Evolutionary conservation across 92 coral and sea anemone species (phyloP).

Genomic region (Isaurus tuberculatus): DNA sequence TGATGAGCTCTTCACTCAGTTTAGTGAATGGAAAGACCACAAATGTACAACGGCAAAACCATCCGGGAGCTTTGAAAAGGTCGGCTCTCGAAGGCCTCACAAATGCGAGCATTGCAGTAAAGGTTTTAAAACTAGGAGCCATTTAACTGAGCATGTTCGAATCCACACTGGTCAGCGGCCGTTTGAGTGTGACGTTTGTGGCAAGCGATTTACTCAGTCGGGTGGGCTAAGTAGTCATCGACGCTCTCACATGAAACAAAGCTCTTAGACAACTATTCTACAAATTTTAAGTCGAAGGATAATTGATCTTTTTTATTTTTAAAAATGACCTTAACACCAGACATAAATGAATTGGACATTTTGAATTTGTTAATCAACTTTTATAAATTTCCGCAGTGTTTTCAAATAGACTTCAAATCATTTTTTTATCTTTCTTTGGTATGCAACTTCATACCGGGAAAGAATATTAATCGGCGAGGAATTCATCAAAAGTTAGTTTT

Average conservation of each 20-base stretch:
- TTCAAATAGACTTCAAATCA: too few relatives aligned
- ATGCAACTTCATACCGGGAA: too few relatives aligned
- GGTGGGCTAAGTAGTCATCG: constrained; percentile 34
- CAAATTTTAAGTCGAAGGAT: too few relatives aligned
- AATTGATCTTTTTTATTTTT: too few relatives aligned
- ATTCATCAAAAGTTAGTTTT: too few relatives aligned
- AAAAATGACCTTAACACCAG: too few relatives aligned
- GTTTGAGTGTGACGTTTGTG: constrained; percentile 34
- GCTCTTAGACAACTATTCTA: not conserved
- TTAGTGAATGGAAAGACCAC: constrained; percentile 16
- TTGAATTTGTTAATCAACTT: too few relatives aligned
- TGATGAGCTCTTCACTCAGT: not conserved
- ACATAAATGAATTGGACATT: too few relatives aligned
- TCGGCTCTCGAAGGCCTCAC: not conserved
- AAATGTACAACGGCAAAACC: not conserved
- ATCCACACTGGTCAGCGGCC: constrained; percentile 39
- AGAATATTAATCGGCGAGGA: too few relatives aligned
- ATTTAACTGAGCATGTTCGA: constrained; percentile 24
- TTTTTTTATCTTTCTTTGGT: too few relatives aligned
- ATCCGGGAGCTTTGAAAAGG: not conserved
- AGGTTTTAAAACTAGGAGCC: constrained; percentile 37
- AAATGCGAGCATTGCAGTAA: constrained; percentile 28
- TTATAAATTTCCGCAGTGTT: too few relatives aligned
- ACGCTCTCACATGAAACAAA: constrained; percentile 9
- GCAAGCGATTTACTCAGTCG: constrained; percentile 33